These are phyloP conservation scores for Bilobella aurantiaca DNA, from an alignment of 1,140 invertebrate species.

Conservation along the genomic window DNA sequence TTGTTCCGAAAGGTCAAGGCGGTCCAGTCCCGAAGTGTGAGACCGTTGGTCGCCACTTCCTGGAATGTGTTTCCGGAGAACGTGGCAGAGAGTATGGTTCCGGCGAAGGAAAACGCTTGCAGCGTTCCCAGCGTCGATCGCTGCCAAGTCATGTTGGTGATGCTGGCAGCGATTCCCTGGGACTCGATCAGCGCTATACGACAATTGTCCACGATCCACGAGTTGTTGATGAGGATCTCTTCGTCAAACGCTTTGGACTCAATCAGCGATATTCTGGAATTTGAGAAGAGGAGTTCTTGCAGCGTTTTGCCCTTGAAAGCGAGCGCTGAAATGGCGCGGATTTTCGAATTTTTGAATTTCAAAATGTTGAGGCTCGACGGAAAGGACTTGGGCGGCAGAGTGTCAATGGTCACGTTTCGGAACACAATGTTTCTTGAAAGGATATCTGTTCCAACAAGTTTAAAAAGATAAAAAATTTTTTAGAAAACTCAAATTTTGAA, in stretches of 20 bases:
- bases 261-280: slow-evolving; percentile 50
- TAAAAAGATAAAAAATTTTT: background rate
- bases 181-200: slow-evolving; percentile 41
- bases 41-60: slow-evolving; percentile 16
- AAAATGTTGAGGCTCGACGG: slow-evolving; percentile 53
- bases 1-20: slow-evolving; percentile 21
- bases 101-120: slow-evolving; percentile 12
- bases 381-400: slow-evolving; percentile 43
- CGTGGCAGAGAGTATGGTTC: slow-evolving; percentile 6
- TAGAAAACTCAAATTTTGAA: background rate
- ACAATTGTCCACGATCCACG: slow-evolving; percentile 51
- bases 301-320: slow-evolving; percentile 57
- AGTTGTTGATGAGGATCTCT: slow-evolving; percentile 48
- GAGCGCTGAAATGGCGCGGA: slow-evolving; percentile 46
- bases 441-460: background rate
- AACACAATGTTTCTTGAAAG: background rate
- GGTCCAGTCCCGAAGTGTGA: slow-evolving; percentile 25
- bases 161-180: slow-evolving; percentile 52
- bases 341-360: slow-evolving; percentile 47
- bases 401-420: slow-evolving; percentile 5
- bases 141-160: slow-evolving; percentile 48
- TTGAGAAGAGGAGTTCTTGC: slow-evolving; percentile 49
- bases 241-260: slow-evolving; percentile 54
- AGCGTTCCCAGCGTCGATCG: slow-evolving; percentile 11
- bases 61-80: slow-evolving; percentile 14